phyloP scores from a whole-genome alignment of 2,113 vertebrate genomes.

The Nicator chloris region DNA sequence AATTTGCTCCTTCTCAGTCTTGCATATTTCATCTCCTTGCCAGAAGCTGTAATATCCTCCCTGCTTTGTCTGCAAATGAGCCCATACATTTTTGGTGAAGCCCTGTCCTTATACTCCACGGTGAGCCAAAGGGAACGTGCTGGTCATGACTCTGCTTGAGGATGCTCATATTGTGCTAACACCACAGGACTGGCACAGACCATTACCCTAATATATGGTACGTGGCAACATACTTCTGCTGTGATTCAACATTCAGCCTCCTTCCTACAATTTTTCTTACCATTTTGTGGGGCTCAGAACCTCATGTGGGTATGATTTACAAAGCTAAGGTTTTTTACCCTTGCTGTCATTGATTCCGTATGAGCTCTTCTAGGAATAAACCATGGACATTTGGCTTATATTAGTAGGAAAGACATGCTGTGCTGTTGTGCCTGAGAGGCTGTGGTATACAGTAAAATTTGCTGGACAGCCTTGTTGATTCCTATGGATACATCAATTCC shows the following conservation, averaged over 20 bases:
- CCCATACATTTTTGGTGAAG: background rate
- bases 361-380: background rate
- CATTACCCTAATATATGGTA: background rate
- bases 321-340: background rate
- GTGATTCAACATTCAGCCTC: background rate
- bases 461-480: background rate
- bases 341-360: background rate
- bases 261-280: background rate
- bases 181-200: background rate
- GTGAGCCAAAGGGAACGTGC: background rate
- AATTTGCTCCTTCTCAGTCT: background rate
- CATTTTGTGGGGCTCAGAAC: background rate
- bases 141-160: background rate
- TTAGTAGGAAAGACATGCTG: background rate
- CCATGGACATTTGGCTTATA: background rate
- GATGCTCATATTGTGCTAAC: background rate
- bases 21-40: background rate
- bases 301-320: background rate
- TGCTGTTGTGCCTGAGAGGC: rapidly evolving
- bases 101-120: background rate
- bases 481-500: background rate
- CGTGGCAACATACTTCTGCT: background rate
- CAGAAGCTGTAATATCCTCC: background rate
- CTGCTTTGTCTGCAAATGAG: background rate
- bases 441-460: background rate